These are phyloP conservation scores for Epicauta chinensis DNA, from an alignment of 1,140 invertebrate species.

Conservation along the genomic window DNA sequence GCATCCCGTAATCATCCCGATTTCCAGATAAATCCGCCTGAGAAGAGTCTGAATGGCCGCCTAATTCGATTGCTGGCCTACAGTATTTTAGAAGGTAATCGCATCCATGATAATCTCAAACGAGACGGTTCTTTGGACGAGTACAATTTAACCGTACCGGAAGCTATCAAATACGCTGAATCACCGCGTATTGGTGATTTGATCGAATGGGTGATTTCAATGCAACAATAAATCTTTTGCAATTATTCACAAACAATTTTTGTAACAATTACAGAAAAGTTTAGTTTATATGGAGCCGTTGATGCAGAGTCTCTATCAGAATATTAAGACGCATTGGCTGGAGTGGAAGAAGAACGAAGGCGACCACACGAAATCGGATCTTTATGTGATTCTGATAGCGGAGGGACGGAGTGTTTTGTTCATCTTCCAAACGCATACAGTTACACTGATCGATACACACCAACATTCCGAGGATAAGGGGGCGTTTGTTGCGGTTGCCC, in stretches of 20 bases:
- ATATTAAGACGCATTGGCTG: conserved; percentile 28
- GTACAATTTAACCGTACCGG: conserved; percentile 38
- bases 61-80: conserved; percentile 26
- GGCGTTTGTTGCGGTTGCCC: conserved; percentile 33
- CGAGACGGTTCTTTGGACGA: conserved; percentile 28
- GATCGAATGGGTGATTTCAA: conserved; percentile 38
- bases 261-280: conserved; percentile 35
- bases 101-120: conserved; percentile 34
- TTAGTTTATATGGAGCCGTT: conserved; percentile 34
- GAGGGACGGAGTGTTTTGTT: conserved; percentile 37
- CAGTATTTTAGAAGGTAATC: conserved; percentile 38
- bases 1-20: too few relatives aligned
- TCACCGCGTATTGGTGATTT: conserved; percentile 20
- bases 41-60: conserved; percentile 20
- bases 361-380: conserved; percentile 23
- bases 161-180: conserved; percentile 35
- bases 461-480: conserved; percentile 35
- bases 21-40: conserved; percentile 25
- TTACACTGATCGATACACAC: conserved; percentile 38
- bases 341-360: conserved; percentile 28
- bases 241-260: too few relatives aligned
- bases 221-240: too few relatives aligned
- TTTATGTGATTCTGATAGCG: conserved; percentile 37
- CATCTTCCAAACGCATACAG: conserved; percentile 30
- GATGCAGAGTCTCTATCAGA: conserved; percentile 25